phyloP scores from a whole-genome alignment of 2,113 vertebrate genomes.

The Clupea harengus region DNA sequence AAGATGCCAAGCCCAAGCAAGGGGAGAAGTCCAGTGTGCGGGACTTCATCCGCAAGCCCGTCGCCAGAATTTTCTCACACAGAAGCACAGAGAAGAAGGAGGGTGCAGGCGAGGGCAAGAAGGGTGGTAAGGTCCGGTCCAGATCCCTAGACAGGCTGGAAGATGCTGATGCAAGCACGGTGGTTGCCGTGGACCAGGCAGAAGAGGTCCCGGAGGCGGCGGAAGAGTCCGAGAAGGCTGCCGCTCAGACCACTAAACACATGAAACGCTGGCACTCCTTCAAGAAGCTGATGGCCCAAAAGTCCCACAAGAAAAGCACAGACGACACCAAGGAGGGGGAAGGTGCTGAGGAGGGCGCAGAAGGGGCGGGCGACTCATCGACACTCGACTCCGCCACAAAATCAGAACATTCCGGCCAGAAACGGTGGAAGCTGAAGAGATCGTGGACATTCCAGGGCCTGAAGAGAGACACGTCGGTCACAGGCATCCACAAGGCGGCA shows the following conservation, averaged over 20 bases:
- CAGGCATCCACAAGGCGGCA: constrained; percentile 68
- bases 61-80: constrained; percentile 76
- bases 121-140: constrained; percentile 65
- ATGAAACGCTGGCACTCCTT: constrained; percentile 79
- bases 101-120: constrained; percentile 34
- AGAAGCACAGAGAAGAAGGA: constrained; percentile 77
- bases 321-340: constrained; percentile 57
- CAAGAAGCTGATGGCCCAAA: constrained; percentile 77
- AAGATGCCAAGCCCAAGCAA: constrained; percentile 63
- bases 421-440: constrained; percentile 76
- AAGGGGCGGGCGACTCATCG: constrained; percentile 61
- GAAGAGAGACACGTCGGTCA: constrained; percentile 74
- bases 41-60: constrained; percentile 74
- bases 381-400: constrained; percentile 70
- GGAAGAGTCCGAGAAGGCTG: constrained; percentile 63
- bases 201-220: constrained; percentile 58
- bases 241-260: constrained; percentile 64
- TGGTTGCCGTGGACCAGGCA: constrained; percentile 54
- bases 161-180: constrained; percentile 62
- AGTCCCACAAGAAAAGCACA: constrained; percentile 69
- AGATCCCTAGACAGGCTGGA: constrained; percentile 74
- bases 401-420: constrained; percentile 66
- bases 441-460: constrained; percentile 80
- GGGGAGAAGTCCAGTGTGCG: constrained; percentile 71
- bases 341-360: constrained; percentile 61